Evolutionary conservation across 2,797 vertebrate species (phyloP).

Genomic region (Manis crassicaudata): DNA sequence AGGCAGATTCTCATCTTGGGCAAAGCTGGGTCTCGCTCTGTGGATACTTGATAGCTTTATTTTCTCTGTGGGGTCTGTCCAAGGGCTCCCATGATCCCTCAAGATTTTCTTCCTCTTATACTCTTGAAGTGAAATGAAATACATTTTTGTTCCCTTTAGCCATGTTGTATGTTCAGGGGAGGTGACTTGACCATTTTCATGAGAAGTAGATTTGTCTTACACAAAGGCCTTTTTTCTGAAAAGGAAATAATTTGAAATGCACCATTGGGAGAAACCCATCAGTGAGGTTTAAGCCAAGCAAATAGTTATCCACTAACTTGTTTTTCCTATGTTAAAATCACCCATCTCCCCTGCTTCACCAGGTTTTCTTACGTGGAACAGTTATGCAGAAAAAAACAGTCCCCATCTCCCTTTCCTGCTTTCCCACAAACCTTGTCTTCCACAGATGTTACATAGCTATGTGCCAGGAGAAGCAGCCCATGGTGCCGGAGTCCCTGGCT

Average conservation of each 20-base stretch:
- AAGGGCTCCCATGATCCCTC: too few species aligned
- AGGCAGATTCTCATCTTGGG: background rate
- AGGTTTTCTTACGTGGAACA: background rate
- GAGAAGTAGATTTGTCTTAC: background rate
- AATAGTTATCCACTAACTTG: background rate
- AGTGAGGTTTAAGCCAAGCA: background rate
- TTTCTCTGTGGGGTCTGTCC: rapidly evolving
- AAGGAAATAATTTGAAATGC: background rate
- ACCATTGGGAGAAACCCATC: background rate
- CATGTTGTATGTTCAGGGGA: background rate
- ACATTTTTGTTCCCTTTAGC: background rate
- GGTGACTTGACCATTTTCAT: background rate
- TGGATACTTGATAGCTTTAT: background rate
- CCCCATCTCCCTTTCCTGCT: background rate
- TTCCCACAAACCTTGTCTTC: background rate
- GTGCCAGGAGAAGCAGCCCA: conserved; percentile 91
- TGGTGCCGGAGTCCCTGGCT: conserved; percentile 90
- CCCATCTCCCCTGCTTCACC: rapidly evolving
- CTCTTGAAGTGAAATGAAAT: background rate
- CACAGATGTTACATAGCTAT: conserved; percentile 91
- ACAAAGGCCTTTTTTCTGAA: background rate
- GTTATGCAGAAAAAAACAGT: background rate
- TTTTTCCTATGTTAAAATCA: background rate
- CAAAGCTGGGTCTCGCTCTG: background rate
- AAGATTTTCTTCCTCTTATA: background rate